These are phyloP conservation scores for Aricia agestis DNA, from an alignment of 1,140 invertebrate species.

Conservation along the genomic window DNA sequence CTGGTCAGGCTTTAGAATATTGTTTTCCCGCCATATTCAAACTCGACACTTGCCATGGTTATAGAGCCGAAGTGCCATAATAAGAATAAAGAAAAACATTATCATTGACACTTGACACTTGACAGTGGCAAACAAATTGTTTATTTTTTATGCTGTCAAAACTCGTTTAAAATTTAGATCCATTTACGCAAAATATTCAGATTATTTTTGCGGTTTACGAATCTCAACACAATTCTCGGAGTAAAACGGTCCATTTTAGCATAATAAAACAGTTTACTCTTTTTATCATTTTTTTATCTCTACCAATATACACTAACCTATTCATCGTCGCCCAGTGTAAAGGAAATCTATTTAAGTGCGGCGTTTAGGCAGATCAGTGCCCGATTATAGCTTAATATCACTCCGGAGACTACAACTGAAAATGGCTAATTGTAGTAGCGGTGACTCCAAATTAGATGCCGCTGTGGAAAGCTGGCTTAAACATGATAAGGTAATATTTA, in stretches of 20 bases:
- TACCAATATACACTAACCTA: not conserved
- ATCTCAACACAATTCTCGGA: not conserved
- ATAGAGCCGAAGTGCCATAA: too few species aligned
- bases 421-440: constrained; percentile 55
- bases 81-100: too few species aligned
- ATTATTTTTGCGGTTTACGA: not conserved
- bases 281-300: not conserved
- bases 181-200: not conserved
- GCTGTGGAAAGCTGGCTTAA: constrained; percentile 57
- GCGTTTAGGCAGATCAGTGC: not conserved
- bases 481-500: constrained; percentile 51
- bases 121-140: not conserved
- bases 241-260: not conserved
- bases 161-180: not conserved
- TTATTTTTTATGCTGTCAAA: not conserved
- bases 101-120: not conserved
- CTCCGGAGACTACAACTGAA: constrained; percentile 19
- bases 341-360: not conserved
- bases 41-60: too few species aligned
- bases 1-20: too few species aligned
- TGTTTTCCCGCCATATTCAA: too few species aligned
- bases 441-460: constrained; percentile 53
- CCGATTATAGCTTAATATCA: not conserved
- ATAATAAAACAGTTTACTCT: not conserved
- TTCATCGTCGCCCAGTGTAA: not conserved